Evolutionary conservation across 35 echinoderm and acorn worm species (phyloP).

Genomic region (Heliocidaris tuberculata): DNA sequence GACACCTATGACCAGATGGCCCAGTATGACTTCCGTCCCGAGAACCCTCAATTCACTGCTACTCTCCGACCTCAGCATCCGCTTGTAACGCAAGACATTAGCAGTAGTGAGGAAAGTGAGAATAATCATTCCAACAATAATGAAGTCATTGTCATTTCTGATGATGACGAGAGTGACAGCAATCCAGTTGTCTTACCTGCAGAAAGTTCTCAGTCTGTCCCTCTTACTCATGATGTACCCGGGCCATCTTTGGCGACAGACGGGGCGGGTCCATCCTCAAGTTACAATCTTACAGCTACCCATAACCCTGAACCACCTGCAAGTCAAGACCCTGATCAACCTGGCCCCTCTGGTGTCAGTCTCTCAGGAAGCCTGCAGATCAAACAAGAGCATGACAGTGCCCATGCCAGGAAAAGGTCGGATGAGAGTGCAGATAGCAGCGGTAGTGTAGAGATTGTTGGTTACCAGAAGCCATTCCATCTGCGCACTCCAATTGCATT

Average conservation of each 20-base stretch:
- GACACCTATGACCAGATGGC: constrained; percentile 78
- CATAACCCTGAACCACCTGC: constrained; percentile 62
- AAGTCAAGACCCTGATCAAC: constrained; percentile 29
- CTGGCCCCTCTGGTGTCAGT: constrained; percentile 66
- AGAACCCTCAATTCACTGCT: not conserved
- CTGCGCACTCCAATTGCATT: constrained; percentile 77
- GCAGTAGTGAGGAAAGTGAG: constrained; percentile 33
- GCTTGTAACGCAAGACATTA: constrained; percentile 38
- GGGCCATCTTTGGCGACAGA: not conserved
- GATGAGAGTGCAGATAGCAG: constrained; percentile 56
- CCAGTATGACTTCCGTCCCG: constrained; percentile 69
- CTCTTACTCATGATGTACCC: not conserved
- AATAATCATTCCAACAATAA: constrained; percentile 18
- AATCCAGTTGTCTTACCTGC: constrained; percentile 19
- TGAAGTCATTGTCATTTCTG: constrained; percentile 42
- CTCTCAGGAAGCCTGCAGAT: constrained; percentile 7
- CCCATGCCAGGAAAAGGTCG: not conserved
- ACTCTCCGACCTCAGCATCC: constrained; percentile 36
- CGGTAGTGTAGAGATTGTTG: constrained; percentile 74
- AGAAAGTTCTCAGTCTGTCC: not conserved
- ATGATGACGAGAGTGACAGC: not conserved
- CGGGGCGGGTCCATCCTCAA: not conserved
- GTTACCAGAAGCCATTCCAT: constrained; percentile 58
- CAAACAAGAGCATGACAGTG: constrained; percentile 16
- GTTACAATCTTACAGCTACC: constrained; percentile 33